Base-by-base conservation (phyloP, 1,140 invertebrate genomes). In the Lucilia cuprina region DNA sequence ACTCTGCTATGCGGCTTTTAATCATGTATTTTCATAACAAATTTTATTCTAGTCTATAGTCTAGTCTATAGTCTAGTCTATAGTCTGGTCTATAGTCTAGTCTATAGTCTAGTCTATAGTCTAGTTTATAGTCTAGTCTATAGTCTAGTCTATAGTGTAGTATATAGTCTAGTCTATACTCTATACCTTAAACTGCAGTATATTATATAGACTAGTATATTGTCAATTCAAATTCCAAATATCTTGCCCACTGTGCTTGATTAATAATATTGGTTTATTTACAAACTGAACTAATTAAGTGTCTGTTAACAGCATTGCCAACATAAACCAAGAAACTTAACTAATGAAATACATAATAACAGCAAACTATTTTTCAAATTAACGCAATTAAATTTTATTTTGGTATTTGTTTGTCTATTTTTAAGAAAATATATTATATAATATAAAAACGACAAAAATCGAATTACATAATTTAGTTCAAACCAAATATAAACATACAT, bases 391-490 rank as follows among this genome's bases (percentile, higher is more conserved):
- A 60, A 60, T n/a, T n/a, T 60, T 60, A 14, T 60, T 7, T 60
- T 60, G 13, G 14, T 60, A n/a, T 60, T n/a, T 60, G 14, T 60
- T n/a, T 7, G 7, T 60, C 14, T 60, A 60, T 60, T 60, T 17
- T 60, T 2, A 41, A 41, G 7, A 60, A n/a, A 25, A 25, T 70
- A 1, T 4, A 70, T 21, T 21, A 21, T 70, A 21, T 21, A 70
- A 21, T 70, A 21, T 70, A 21, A 70, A 60, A 60, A 17, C n/a
- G 55, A 60, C 14, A 78, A 41, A 78, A 21, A 50, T 21, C 49
- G 19, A 80, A 80, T 80, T 80, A 80, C 77, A 80, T 80, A 80
- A 80, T 80, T 50, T 50, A 21, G 41, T 49, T 80, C 25, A 47
- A 19, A 47, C 14, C 75, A n/a, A 78, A 78, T 78, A 78, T 14